Evolutionary conservation across 1,140 invertebrate species (phyloP), one percentile per base, ranked within the genome.

Genomic region (Trachymyrmex septentrionalis): DNA sequence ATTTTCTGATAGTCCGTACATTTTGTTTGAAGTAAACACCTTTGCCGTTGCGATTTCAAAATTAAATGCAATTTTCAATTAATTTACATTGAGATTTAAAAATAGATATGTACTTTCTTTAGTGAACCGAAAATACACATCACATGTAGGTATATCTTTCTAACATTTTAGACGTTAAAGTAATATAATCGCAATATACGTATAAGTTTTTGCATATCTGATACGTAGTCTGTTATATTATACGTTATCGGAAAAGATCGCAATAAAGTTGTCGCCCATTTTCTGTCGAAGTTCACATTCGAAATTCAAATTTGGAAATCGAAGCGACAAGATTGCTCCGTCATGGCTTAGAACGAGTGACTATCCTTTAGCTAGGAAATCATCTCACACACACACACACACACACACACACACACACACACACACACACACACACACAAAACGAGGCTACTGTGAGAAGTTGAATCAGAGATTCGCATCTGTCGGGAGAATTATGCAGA

Each of bases 401-500:
- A 34, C 6, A 0, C 30, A 34, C 30, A 14, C 44, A 19, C 7
- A 34, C 27, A 50, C 53, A 38, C 27, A 21, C 53, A 16, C 48
- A 27, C 5, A 1, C 30, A 34, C 30, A 14, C 44, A 19, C 14
- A 34, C 27, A 50, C 53, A 38, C 27, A 34, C 53, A 38, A 19
- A 27, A 63, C 38, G 24, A n/a, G 19, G 1, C 61, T 14, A 27
- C 73, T 73, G 48, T 59, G 38, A 38, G 12, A 73, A 73, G 38
- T n/a, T 48, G 67, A 73, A 72, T 48, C 55, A 38, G 12, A 21
- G 38, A 0, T 24, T 73, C 69, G 38, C 80, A 73, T 82, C 67
- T 34, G 38, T 59, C 38, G 38, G 21, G n/a, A 59, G 50, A 72
- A 81, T 81, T 71, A 81, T 63, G 85, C 66, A 63, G 21, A 72